These are phyloP conservation scores for Corythornis madagascariensis DNA, from an alignment of 2,113 vertebrate species.

Conservation along the genomic window DNA sequence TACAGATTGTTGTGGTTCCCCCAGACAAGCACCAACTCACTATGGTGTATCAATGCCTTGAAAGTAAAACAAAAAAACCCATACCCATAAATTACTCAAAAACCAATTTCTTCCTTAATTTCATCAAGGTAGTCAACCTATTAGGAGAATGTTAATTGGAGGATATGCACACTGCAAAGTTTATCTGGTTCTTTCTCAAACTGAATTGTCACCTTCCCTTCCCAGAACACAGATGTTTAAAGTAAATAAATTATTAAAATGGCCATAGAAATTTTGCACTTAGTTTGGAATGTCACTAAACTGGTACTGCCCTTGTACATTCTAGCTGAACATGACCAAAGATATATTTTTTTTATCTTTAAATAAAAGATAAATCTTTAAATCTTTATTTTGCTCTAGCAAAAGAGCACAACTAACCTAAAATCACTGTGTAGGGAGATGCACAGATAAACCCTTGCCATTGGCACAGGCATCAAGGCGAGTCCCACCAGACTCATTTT, in stretches of 20 bases:
- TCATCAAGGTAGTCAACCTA: neutral
- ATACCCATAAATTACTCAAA: neutral
- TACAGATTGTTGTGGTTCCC: neutral
- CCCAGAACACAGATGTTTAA: neutral
- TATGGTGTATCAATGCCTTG: neutral
- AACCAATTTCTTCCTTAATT: neutral
- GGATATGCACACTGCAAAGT: neutral
- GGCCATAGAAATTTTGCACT: neutral
- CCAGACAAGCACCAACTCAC: neutral
- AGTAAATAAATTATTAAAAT: neutral
- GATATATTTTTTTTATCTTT: neutral
- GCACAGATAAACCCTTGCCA: neutral
- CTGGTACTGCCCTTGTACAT: neutral
- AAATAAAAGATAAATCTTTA: neutral
- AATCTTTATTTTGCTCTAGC: neutral
- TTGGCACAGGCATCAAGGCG: neutral
- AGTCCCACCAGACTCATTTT: neutral
- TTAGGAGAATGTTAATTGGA: neutral
- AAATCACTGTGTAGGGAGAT: accelerated
- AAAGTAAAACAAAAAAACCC: neutral
- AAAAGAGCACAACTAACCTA: neutral
- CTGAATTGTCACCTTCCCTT: neutral
- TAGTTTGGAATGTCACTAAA: neutral
- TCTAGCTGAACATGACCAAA: neutral
- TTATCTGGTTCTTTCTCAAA: neutral